A percentile compares a stretch with the other conserved stretches of the same genome.
Evolutionary conservation across 2,888 invertebrate species (phyloP).

Genomic region (Ischnura elegans): DNA sequence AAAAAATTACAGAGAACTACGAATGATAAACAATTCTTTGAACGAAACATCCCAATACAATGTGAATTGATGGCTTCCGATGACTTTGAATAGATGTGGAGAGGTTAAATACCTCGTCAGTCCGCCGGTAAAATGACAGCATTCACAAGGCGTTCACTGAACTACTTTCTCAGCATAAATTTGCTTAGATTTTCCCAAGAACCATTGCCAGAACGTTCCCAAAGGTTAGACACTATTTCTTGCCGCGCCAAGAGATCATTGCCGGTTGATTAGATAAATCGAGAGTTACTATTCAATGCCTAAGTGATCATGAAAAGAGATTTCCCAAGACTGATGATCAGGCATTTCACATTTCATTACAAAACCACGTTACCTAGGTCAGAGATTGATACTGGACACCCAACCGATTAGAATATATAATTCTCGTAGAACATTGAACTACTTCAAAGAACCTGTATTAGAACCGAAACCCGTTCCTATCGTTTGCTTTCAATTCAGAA

Average conservation of each 20-base stretch:
- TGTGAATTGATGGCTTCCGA: too few relatives aligned
- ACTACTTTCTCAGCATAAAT: not conserved
- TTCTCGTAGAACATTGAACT: not conserved
- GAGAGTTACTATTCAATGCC: not conserved
- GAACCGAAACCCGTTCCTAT: not conserved
- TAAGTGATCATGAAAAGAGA: not conserved
- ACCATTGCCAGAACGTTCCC: not conserved
- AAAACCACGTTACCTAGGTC: not conserved
- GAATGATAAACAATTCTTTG: too few relatives aligned
- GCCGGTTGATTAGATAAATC: not conserved
- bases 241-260: not conserved
- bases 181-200: not conserved
- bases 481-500: not conserved
- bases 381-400: not conserved
- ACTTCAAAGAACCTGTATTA: conserved; percentile 20
- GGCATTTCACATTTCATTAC: not conserved
- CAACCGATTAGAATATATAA: not conserved
- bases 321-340: not conserved
- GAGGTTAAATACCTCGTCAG: not conserved
- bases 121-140: not conserved
- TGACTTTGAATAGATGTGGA: not conserved
- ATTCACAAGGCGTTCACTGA: not conserved
- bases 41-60: too few relatives aligned
- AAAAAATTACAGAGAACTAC: too few relatives aligned
- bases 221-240: not conserved